Percentiles rank a stretch among this genome's conserved stretches.
Evolutionary conservation across 2,797 vertebrate genomes (phyloP).

Genomic region (Etheostoma perlongum): DNA sequence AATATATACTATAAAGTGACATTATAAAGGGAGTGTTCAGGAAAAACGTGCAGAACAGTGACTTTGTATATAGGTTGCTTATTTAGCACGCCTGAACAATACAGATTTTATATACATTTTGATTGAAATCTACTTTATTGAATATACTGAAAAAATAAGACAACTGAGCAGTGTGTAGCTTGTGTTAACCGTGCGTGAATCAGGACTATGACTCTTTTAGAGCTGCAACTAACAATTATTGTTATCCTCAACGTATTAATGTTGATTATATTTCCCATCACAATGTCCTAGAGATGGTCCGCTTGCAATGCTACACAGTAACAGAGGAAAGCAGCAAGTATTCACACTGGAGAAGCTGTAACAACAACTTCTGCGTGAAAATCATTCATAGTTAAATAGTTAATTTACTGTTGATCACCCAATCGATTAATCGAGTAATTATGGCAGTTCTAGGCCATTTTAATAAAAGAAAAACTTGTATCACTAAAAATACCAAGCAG

Average conservation of each 20-base stretch:
- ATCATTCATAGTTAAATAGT: not conserved
- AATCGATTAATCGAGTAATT: not conserved
- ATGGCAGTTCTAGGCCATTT: not conserved
- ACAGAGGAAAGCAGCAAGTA: not conserved
- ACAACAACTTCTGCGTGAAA: not conserved
- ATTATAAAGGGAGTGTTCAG: not conserved
- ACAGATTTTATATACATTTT: not conserved
- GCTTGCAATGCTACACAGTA: not conserved
- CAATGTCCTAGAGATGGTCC: not conserved
- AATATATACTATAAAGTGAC: not conserved
- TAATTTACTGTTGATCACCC: fast-evolving
- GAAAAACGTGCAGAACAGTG: not conserved
- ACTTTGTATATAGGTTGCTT: not conserved
- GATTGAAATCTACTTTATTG: not conserved
- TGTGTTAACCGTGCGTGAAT: not conserved
- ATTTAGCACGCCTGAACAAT: not conserved
- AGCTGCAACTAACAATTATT: not conserved
- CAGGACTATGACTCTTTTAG: not conserved
- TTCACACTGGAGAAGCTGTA: not conserved
- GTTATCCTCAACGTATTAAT: not conserved
- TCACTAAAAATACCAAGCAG: not conserved
- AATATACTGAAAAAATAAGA: not conserved
- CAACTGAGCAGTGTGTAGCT: not conserved
- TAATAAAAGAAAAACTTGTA: not conserved
- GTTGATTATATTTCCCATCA: not conserved